Evolutionary conservation across 30 jellyfish, hydroid and myxozoan genomes (phyloP), one percentile per base, ranked within the genome.

Genomic region (Turritopsis dohrnii): DNA sequence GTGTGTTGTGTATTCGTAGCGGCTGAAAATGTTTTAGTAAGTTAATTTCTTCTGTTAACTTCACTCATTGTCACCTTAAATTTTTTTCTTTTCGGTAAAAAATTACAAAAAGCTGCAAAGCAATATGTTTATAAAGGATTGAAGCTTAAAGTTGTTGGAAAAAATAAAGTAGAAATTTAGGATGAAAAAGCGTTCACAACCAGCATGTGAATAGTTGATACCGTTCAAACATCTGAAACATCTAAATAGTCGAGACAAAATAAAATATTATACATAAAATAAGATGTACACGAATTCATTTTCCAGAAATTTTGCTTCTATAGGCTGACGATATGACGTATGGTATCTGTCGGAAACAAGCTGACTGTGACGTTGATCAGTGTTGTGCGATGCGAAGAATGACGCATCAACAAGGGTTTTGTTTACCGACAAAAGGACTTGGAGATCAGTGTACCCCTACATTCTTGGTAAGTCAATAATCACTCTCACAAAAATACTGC

Each of bases 371-470:
- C 28, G 0, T n/a, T n/a, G 77, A 69, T 0, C 77, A 69, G 22
- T 69, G 77, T 19, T 69, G 77, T 21, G 77, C 77, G 0, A 69
- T 69, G 77, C 28, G 30, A 7, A 27, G 77, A 27, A n/a, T 69
- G 77, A 41, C 60, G 60, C 28, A 69, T 27, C 9, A 27, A 19
- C 77, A n/a, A 0, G 77, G 31, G 19, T 69, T 69, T 69, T 69
- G 77, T 27, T n/a, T 69, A 27, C 77, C 77, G 9, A 27, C 77
- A 17, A 69, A 69, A 69, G 31, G 30, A 27, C 22, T 69, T 16
- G 77, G 77, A 23, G 77, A 69, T 69, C 77, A 69, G 30, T 69
- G 77, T 69, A 27, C 30, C 22, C 77, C 77, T 8, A 69, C 16
- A 7, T 69, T n/a, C 30, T 21, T 69, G 77, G 77, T 69, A 0